Percentiles rank a stretch among this genome's conserved stretches.
These are phyloP conservation scores for Rhopalosiphum maidis DNA, from an alignment of 1,140 invertebrate species.

Conservation along the genomic window DNA sequence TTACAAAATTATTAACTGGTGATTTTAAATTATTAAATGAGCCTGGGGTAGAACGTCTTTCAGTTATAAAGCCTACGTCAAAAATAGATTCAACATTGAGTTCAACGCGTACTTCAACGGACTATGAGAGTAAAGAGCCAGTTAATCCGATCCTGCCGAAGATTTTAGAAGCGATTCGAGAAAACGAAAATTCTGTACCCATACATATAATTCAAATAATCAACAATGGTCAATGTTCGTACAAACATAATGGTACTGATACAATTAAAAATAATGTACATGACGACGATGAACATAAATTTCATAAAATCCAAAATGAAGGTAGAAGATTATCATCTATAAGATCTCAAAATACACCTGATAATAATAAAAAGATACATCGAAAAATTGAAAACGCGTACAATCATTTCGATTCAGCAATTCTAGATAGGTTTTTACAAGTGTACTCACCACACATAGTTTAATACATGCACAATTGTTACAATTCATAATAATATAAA, in stretches of 20 bases:
- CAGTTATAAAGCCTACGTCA: not conserved
- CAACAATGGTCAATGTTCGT: not conserved
- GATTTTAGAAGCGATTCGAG: not conserved
- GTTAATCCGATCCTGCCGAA: not conserved
- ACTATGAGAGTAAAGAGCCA: not conserved
- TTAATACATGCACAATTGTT: not conserved
- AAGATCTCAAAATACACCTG: not conserved
- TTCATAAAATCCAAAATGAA: not conserved
- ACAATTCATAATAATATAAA: not conserved
- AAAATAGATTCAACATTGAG: not conserved
- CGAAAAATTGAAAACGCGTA: not conserved
- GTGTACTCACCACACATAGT: not conserved
- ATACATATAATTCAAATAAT: constrained; percentile 44
- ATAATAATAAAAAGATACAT: not conserved
- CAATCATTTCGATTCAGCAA: constrained; percentile 9
- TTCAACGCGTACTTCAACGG: not conserved
- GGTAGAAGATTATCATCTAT: not conserved
- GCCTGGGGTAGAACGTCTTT: not conserved
- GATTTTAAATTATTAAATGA: not conserved
- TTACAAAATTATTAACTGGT: constrained; percentile 27
- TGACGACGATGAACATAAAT: not conserved
- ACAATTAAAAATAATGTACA: not conserved
- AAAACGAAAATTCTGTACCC: not conserved
- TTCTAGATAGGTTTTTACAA: constrained; percentile 16
- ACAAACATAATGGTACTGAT: not conserved